Percentiles rank a stretch among this genome's conserved stretches.
These are phyloP conservation scores for Synergus gifuensis DNA, from an alignment of 2,888 invertebrate species.

Conservation along the genomic window DNA sequence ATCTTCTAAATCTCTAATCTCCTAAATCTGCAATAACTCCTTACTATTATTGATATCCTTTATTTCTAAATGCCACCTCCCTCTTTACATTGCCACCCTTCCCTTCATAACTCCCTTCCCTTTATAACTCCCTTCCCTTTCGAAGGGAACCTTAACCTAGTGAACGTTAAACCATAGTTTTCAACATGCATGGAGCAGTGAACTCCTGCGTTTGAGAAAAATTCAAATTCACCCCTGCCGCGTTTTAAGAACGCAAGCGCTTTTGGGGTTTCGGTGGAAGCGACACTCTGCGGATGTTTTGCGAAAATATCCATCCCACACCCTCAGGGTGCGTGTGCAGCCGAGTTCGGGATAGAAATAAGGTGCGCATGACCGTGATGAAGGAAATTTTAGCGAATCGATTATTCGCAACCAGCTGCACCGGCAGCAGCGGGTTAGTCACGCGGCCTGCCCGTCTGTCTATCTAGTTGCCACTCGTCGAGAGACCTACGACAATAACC, in stretches of 20 bases:
- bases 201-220: constrained; percentile 26
- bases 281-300: constrained; percentile 31
- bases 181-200: constrained; percentile 37
- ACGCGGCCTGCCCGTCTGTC: constrained; percentile 68
- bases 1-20: not conserved
- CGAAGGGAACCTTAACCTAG: constrained; percentile 32
- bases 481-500: constrained; percentile 41
- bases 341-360: constrained; percentile 57
- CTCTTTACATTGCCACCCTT: not conserved
- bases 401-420: constrained; percentile 73
- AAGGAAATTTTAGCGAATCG: constrained; percentile 72
- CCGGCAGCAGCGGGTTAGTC: constrained; percentile 70
- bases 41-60: not conserved
- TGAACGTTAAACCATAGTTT: constrained; percentile 35
- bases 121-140: not conserved
- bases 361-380: constrained; percentile 65
- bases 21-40: not conserved
- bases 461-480: constrained; percentile 63
- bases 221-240: constrained; percentile 38
- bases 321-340: constrained; percentile 53
- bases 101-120: not conserved
- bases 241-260: constrained; percentile 36
- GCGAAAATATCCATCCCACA: constrained; percentile 24
- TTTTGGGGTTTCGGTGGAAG: not conserved
- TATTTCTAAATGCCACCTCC: not conserved